phyloP scores from a whole-genome alignment of 2,113 vertebrate genomes.

The Alosa alosa region DNA sequence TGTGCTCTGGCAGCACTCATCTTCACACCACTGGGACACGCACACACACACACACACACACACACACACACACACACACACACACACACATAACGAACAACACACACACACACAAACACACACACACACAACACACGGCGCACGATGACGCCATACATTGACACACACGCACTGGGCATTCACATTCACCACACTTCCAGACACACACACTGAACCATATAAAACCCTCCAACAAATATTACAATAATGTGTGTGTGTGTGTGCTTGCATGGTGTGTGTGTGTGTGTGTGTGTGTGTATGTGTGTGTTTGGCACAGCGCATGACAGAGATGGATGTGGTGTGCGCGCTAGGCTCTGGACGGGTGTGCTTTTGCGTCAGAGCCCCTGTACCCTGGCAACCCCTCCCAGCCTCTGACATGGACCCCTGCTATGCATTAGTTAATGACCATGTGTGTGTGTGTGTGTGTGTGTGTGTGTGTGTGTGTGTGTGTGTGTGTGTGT shows the following conservation, averaged over 20 bases:
- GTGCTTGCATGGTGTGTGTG: background rate
- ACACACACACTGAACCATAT: too few relatives aligned
- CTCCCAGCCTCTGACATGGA: slow-evolving; percentile 41
- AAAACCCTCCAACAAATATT: too few relatives aligned
- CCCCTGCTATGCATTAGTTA: slow-evolving; percentile 57
- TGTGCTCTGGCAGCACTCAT: too few relatives aligned
- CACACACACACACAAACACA: too few relatives aligned
- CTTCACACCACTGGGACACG: too few relatives aligned
- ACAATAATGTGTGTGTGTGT: background rate
- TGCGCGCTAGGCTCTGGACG: slow-evolving; percentile 35
- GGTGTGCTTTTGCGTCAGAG: slow-evolving; percentile 49
- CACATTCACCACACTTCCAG: too few relatives aligned
- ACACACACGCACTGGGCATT: too few relatives aligned
- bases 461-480: slow-evolving; percentile 6
- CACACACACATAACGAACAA: too few relatives aligned
- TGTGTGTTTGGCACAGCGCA: slow-evolving; percentile 4
- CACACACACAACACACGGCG: too few relatives aligned
- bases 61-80: too few relatives aligned
- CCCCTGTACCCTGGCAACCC: slow-evolving; percentile 48
- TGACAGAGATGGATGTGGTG: slow-evolving; percentile 61
- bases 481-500: slow-evolving; percentile 6
- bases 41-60: too few relatives aligned
- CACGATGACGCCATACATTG: too few relatives aligned
- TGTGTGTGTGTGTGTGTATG: background rate
- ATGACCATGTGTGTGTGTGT: slow-evolving; percentile 44